Conservation (phyloP, 2,888 invertebrate species). For the Pollenia angustigena region DNA sequence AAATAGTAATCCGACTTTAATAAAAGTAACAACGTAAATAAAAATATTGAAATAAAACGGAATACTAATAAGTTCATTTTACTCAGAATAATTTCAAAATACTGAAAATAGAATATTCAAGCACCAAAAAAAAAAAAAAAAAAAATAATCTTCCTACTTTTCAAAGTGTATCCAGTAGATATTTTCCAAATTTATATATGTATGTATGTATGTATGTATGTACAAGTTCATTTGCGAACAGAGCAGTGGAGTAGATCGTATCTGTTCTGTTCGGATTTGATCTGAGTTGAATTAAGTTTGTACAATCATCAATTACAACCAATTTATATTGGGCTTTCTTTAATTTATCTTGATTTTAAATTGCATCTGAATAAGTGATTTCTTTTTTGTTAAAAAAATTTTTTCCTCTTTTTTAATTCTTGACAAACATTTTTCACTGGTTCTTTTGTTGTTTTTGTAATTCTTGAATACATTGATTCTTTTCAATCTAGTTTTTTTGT, state of each 20-base stretch:
- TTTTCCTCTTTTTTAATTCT: constrained; percentile 21
- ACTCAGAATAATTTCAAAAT: constrained; percentile 28
- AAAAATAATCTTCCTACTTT: constrained; percentile 18
- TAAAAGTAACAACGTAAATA: constrained; percentile 45
- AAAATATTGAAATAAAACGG: constrained; percentile 12
- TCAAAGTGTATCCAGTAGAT: not conserved
- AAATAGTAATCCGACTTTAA: constrained; percentile 8
- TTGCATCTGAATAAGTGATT: constrained; percentile 61
- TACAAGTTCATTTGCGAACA: constrained; percentile 44
- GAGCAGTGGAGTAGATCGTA: not conserved
- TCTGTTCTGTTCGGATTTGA: constrained; percentile 20
- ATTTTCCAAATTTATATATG: constrained; percentile 38
- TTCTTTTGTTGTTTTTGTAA: constrained; percentile 39
- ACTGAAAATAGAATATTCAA: constrained; percentile 48
- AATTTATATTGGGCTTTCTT: constrained; percentile 63
- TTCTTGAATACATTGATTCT: constrained; percentile 60
- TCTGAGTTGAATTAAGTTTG: constrained; percentile 50
- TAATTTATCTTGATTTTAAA: constrained; percentile 73
- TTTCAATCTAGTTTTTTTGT: constrained; percentile 62
- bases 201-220: not conserved
- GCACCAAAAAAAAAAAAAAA: constrained; percentile 25
- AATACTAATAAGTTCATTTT: constrained; percentile 38
- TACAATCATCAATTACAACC: constrained; percentile 61
- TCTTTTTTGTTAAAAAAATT: not conserved
- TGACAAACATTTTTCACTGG: constrained; percentile 32